Conservation (phyloP, 2,113 vertebrate species). For the Hemiprocne comata region DNA sequence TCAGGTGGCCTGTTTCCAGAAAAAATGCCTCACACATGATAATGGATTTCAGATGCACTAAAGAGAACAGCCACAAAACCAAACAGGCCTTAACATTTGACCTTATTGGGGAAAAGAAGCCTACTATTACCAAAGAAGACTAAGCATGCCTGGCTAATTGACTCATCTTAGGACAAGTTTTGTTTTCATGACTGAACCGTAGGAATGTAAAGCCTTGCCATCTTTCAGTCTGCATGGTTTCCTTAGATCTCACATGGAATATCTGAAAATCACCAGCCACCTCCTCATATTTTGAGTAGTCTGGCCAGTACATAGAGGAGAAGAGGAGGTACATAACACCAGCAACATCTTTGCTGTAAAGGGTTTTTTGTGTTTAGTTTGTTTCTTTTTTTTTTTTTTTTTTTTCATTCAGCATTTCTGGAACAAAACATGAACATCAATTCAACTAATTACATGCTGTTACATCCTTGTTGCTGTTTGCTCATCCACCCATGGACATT, state of each 20-base stretch:
- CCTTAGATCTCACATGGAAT: constrained; percentile 32
- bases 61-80: constrained; percentile 47
- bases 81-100: constrained; percentile 82
- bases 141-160: constrained; percentile 79
- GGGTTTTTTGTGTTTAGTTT: not conserved
- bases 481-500: not conserved
- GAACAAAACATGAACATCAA: not conserved
- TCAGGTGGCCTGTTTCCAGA: not conserved
- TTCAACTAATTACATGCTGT: not conserved
- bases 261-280: not conserved
- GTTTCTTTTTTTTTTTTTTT: not conserved
- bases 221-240: constrained; percentile 55
- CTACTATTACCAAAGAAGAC: constrained; percentile 75
- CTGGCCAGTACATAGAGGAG: not conserved
- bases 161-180: constrained; percentile 72
- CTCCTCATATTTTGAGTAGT: not conserved
- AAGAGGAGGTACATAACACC: not conserved
- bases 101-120: constrained; percentile 74
- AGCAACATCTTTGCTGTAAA: not conserved
- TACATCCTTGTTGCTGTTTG: not conserved
- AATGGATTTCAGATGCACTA: constrained; percentile 62
- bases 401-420: not conserved
- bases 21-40: not conserved
- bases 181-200: constrained; percentile 71
- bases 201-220: constrained; percentile 73